Conservation (phyloP, 2,888 invertebrate genomes). For the Linnaemya tessellans region DNA sequence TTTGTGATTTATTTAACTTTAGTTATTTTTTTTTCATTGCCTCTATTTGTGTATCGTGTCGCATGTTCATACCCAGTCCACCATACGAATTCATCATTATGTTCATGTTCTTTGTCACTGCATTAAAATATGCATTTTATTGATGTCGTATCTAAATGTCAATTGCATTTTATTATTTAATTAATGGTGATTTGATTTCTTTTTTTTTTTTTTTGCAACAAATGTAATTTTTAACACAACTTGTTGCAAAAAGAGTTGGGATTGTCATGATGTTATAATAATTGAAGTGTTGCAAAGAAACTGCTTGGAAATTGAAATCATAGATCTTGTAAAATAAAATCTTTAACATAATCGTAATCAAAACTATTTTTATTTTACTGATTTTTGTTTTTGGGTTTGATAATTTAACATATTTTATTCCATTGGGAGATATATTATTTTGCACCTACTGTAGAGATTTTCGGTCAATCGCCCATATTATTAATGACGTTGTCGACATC, state of each 20-base stretch:
- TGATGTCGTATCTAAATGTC: slow-evolving; percentile 62
- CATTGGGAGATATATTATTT: no score
- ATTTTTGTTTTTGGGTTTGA: no score
- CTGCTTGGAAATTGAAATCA: not conserved
- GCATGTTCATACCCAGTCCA: not conserved
- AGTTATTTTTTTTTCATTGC: slow-evolving; percentile 26
- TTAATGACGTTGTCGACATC: no score
- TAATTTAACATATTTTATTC: no score
- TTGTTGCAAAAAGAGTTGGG: slow-evolving; percentile 6
- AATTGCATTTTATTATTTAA: slow-evolving; percentile 59
- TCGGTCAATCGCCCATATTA: no score
- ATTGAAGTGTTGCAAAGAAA: slow-evolving; percentile 1
- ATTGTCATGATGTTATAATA: not conserved
- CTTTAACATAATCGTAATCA: no score
- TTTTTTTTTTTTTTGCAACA: slow-evolving; percentile 18
- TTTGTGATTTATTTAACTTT: slow-evolving; percentile 65
- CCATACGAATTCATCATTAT: slow-evolving; percentile 22
- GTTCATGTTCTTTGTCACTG: slow-evolving; percentile 55
- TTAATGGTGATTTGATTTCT: slow-evolving; percentile 25
- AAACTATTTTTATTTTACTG: no score
- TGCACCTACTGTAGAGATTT: no score
- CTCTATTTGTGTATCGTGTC: slow-evolving; percentile 35
- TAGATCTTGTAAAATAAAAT: no score
- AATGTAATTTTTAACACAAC: not conserved
- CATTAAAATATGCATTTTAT: slow-evolving; percentile 56